Evolutionary conservation across 2,113 vertebrate genomes (phyloP), one percentile per base, ranked within the genome.

Genomic region (Shinisaurus crocodilurus): DNA sequence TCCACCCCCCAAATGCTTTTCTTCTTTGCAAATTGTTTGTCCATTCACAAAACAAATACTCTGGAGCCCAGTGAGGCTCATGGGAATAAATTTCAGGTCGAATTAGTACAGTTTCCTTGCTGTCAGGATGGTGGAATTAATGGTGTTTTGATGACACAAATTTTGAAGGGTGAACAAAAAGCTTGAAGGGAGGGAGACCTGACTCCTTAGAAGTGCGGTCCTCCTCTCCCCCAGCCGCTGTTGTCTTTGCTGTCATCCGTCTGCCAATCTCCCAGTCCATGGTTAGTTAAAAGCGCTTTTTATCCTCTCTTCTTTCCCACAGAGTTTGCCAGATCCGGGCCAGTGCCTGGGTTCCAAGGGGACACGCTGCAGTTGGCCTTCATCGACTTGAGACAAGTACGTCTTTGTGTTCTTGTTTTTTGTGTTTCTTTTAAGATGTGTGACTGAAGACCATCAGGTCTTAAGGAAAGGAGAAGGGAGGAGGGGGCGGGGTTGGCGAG

Each of bases 351-450:
- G 97, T 99, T 99, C 98, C 99, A 99, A 98, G 99, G 98, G 98
- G 99, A 99, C 98, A 99, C 99, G 97, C 98, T 99, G 98, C 98
- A 99, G 98, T 98, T 99, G 98, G 99, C 99, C 98, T 99, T 99
- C 99, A 99, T 99, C 98, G 99, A 99, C 98, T 99, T 99, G 99
- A 99, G 99, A 99, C 99, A 99, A 99, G 99, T 99, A 99, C 98
- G 99, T 98, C 98, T 99, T 99, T 99, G 99, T 99, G 97, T 96
- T 97, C 96, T 97, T 97, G 97, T 97, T 97, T 97, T 97, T 97
- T 97, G 97, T 97, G 97, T 96, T 97, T 90, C 97, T 98, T 98
- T 98, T 97, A 97, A 98, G 98, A 98, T 97, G 97, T 98, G 98
- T 98, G 97, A 98, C 97, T 98, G 97, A 97, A 97, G 98, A 98